Base-by-base conservation (phyloP, 2,888 invertebrate species). In the Euplagia quadripunctaria region DNA sequence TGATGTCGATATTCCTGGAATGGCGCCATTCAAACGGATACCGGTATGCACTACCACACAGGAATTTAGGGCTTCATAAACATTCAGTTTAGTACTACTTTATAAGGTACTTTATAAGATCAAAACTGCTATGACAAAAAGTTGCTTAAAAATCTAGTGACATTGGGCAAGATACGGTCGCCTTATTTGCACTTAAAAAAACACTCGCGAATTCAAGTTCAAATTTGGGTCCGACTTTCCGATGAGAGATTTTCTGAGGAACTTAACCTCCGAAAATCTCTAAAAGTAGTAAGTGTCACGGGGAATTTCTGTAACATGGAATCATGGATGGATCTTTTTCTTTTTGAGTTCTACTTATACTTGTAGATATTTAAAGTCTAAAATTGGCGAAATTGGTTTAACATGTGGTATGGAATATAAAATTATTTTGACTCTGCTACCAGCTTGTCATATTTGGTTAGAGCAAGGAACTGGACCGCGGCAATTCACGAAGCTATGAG, bases 401-500 rank as follows among this genome's bases (percentile, higher is more conserved):
- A 61, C 5, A 61, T 61, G 61, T 31, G 14, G 31, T 61, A 14
- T 61, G 20, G 61, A 61, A 61, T 61, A 14, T 14, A 31, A 31
- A 61, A 61, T 31, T 12, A 14, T 12, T 61, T 61, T 61, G 31
- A 31, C 14, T 20, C 11, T 20, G 11, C 20, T 58, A 20, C 20
- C 11, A 20, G 20, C 20, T 55, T 55, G 14, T 20, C 14, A 12
- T 11, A 49, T 66, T 41, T 61, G 2, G 43, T 42, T 85, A 82
- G 82, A 80, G 74, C 84, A 84, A 81, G 85, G 82, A 91, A 87
- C 86, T 90, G 79, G 90, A 87, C 86, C 87, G 86, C 87, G 86
- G 87, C 90, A 88, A 87, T 89, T 91, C 82, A 89, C 92, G 87
- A 86, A 83, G 80, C 84, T 81, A 84, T 91, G 91, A 87, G 88